Conservation (phyloP, 1,140 invertebrate species). For the Phymorhynchus buccinoides region DNA sequence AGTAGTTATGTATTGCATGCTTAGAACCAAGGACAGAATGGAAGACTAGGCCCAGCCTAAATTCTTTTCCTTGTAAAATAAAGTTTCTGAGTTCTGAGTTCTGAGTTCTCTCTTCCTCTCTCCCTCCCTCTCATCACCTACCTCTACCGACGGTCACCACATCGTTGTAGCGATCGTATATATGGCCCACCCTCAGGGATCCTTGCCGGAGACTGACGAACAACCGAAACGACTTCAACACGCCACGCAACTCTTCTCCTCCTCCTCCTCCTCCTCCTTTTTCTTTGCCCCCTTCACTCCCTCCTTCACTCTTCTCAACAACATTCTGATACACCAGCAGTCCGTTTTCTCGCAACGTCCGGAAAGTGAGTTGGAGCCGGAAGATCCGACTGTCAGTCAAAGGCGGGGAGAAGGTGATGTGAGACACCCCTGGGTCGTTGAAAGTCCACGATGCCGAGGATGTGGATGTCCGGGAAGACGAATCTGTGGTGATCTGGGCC, state of each 20-base stretch:
- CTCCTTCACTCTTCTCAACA: neutral
- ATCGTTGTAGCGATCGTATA: neutral
- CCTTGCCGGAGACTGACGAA: neutral
- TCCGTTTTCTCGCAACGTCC: neutral
- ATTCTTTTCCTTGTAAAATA: too few species aligned
- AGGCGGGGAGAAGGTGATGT: neutral
- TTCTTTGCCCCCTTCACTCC: neutral
- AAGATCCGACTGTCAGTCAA: neutral
- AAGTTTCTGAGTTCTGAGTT: too few species aligned
- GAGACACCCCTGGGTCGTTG: constrained; percentile 4
- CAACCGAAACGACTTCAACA: neutral
- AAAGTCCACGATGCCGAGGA: constrained; percentile 9
- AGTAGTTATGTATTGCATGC: too few species aligned
- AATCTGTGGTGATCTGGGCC: neutral
- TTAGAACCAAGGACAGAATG: too few species aligned
- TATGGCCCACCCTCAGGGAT: neutral
- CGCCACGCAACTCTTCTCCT: neutral
- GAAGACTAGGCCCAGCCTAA: too few species aligned
- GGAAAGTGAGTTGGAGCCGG: neutral
- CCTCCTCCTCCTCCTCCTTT: neutral
- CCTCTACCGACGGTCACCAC: neutral
- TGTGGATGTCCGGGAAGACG: neutral
- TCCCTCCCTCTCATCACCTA: neutral
- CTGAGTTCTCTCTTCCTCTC: too few species aligned
- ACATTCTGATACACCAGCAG: neutral